Evolutionary conservation across 1,140 invertebrate genomes (phyloP), one percentile per base, ranked within the genome.

Genomic region (Rhizoglyphus robini): DNA sequence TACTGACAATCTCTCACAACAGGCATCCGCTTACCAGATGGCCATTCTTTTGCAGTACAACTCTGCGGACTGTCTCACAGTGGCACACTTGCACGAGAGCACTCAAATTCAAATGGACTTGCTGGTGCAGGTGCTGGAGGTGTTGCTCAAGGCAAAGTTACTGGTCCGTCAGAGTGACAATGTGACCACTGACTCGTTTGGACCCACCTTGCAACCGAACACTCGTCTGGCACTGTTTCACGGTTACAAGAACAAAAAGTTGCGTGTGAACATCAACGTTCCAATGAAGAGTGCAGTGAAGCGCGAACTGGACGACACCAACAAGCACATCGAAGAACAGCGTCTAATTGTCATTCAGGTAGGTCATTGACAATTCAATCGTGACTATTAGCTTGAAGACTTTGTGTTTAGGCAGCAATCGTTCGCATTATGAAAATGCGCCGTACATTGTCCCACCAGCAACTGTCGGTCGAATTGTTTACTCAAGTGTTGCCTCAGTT

Each of bases 371-470:
- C n/a, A n/a, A 38, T 41, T 32, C 1, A 15, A 41, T 30, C 20
- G 36, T 20, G 51, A 18, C 34, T 30, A 54, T 48, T 38, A n/a
- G n/a, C n/a, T 38, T 4, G n/a, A 63, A 32, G 25, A 32, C 20
- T 30, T 20, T 65, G 54, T 13, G 38, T 64, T 30, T 57, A 98
- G 81, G 96, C 96, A 30, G 92, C 94, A 38, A 98, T 99, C 76
- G 94, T 98, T 18, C 83, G 96, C 71, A 98, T 99, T 71, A 99
- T 99, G 96, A 99, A 99, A 81, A 98, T 96, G 83, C 81, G 96
- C 25, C 98, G 98, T 77, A 83, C 86, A 15, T 78, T 95, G 51
- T 95, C 96, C 73, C 96, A 99, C 77, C 90, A 96, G 73, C 90
- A 96, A 74, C 79, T 99, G 18, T 86, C 99, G 23, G 87, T 86